Evolutionary conservation across 1,140 invertebrate genomes (phyloP), one percentile per base, ranked within the genome.

Genomic region (Drosophila albomicans): DNA sequence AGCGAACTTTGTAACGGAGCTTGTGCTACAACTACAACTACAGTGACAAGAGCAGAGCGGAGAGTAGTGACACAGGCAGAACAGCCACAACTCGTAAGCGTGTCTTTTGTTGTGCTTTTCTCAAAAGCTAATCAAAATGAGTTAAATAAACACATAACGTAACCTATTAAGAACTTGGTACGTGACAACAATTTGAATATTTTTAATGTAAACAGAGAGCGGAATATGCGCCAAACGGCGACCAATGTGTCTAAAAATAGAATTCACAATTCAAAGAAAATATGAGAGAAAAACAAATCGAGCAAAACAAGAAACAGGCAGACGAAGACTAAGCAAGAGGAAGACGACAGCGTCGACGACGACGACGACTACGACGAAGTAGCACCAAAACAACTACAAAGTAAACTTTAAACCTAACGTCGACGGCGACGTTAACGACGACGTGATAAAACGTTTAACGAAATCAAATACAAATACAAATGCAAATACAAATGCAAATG

Each of bases 111-210:
- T 77, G 82, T 75, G 70, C 68, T 84, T 84, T 85, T 85, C 78
- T 81, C 81, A 81, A 67, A 66, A 73, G 80, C 81, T 88, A 88
- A 88, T 89, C 85, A 89, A 88, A 88, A 88, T 88, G 85, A 88
- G 85, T 88, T 88, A 88, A 88, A 90, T 88, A 89, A 89, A 89
- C 85, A 88, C 85, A 88, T 91, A 91, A 91, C 88, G 87, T 91
- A 91, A 91, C 87, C 82, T 91, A 91, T 91, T 91, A 87, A 91
- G 88, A 91, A 91, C 82, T 87, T 91, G 74, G 82, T 91, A 91
- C 87, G 87, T 91, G 87, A 91, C 87, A 87, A 91, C 85, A 88
- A 88, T 88, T 88, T 88, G 85, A 88, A 88, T 88, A 88, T 85
- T 89, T 89, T 85, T 88, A 89, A 89, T 90, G 85, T 89, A 89